Evolutionary conservation across 30 jellyfish, hydroid and myxozoan genomes (phyloP), one percentile per base, ranked within the genome.

Genomic region (Aurelia sp.): DNA sequence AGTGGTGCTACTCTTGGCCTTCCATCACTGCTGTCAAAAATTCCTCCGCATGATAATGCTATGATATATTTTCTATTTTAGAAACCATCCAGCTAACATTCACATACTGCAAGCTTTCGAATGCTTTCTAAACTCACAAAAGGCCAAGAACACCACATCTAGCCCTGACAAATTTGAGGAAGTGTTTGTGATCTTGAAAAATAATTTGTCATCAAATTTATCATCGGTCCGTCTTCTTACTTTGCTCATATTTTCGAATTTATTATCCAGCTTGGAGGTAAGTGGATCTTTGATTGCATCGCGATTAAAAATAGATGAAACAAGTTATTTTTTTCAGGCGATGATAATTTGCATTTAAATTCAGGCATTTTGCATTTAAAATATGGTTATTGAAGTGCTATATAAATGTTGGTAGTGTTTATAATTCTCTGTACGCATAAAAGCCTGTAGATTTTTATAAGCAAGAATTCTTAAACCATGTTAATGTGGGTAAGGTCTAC

Each of bases 101-200:
- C 86, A 68, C 70, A 22, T 75, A 12, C 89, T 86, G 23, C 83
- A 64, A 50, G 89, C 85, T 19, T 66, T 68, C 59, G 95, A 86
- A 22, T 47, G 68, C 22, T 66, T 53, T 47, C 11, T 33, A 17
- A 30, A 37, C 21, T 61, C 52, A 20, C 85, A 9, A 40, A 4
- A 33, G 8, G 68, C 33, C 11, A 67, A 63, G 3, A 59, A 7
- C 55, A 44, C 15, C 55, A 11, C 17, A 3, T 27, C 66, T 17
- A 11, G 71, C n/a, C 13, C 41, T 4, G 66, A 63, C 47, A 11
- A 18, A 33, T 68, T 64, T 11, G 78, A 66, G 33, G 77, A 65
- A 17, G 70, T 74, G 7, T 74, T 73, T 57, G 71, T 35, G 11
- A 20, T 75, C 19, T 47, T 86, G 58, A 86, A 86, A 50, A 19